Evolutionary conservation across 1,140 invertebrate genomes (phyloP).

Genomic region (Sarcophaga peregrina): DNA sequence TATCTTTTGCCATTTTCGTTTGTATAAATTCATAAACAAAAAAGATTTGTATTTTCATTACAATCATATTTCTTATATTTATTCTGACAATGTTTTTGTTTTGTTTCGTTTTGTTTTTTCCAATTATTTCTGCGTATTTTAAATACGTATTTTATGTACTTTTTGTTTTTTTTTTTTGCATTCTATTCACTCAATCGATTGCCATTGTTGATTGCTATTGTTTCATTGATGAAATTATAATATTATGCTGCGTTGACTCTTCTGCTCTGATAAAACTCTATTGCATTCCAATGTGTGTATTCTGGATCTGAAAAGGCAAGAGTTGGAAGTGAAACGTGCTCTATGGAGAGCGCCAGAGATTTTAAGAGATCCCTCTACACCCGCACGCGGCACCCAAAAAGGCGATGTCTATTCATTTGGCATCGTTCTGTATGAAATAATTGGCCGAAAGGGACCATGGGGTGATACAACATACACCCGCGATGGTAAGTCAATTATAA

Average conservation of each 20-base stretch:
- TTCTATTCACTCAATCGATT: not conserved
- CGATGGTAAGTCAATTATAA: slow-evolving; percentile 66
- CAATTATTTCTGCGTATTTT: not conserved
- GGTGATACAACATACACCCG: slow-evolving; percentile 72
- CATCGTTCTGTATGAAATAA: slow-evolving; percentile 91
- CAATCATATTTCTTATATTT: not conserved
- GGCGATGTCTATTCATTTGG: slow-evolving; percentile 93
- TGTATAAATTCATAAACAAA: not conserved
- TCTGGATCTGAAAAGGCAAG: slow-evolving; percentile 56
- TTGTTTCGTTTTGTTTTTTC: too few species aligned
- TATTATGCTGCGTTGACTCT: too few species aligned
- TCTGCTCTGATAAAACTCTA: too few species aligned
- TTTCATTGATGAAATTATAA: too few species aligned
- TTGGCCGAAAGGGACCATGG: slow-evolving; percentile 87
- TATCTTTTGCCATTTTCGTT: not conserved
- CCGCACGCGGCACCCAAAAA: slow-evolving; percentile 79
- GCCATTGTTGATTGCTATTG: not conserved
- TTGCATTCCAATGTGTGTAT: not conserved
- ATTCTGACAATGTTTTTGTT: not conserved
- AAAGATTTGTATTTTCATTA: not conserved
- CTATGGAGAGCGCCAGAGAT: slow-evolving; percentile 93
- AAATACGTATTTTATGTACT: not conserved
- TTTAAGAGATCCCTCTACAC: slow-evolving; percentile 73
- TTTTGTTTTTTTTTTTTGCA: not conserved
- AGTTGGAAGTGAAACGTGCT: slow-evolving; percentile 71